Conservation (phyloP, 2,888 invertebrate genomes). For the Pyrocoelia pectoralis region DNA sequence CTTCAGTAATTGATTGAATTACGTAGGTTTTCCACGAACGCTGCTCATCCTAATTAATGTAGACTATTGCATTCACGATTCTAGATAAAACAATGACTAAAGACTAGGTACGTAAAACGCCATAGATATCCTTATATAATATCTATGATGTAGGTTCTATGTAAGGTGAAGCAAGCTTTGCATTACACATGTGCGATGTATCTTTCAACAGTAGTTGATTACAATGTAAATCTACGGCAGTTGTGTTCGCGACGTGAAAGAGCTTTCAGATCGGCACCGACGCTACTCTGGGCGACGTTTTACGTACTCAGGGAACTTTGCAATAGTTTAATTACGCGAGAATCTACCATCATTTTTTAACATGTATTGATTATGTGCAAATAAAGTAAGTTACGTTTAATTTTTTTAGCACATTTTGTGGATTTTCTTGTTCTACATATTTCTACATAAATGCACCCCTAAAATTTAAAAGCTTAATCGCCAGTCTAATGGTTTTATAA, state of each 20-base stretch:
- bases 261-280: not conserved
- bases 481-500: too few species aligned
- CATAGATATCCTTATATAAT: too few species aligned
- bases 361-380: not conserved
- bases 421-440: too few species aligned
- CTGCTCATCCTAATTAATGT: too few species aligned
- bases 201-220: not conserved
- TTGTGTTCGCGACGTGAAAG: slow-evolving; percentile 1
- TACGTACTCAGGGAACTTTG: not conserved
- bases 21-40: too few species aligned
- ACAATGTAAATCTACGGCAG: not conserved
- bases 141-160: not conserved
- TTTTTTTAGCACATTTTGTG: not conserved
- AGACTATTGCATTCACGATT: too few species aligned
- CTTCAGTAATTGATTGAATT: too few species aligned
- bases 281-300: not conserved
- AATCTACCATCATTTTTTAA: not conserved
- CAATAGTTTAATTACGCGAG: not conserved
- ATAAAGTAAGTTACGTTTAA: not conserved
- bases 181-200: not conserved
- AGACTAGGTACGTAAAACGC: too few species aligned
- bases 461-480: too few species aligned
- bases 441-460: too few species aligned
- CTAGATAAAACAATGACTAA: too few species aligned
- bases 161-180: not conserved